These are phyloP conservation scores for Steinernema khuongi DNA, from an alignment of 1,140 invertebrate genomes.

Conservation along the genomic window DNA sequence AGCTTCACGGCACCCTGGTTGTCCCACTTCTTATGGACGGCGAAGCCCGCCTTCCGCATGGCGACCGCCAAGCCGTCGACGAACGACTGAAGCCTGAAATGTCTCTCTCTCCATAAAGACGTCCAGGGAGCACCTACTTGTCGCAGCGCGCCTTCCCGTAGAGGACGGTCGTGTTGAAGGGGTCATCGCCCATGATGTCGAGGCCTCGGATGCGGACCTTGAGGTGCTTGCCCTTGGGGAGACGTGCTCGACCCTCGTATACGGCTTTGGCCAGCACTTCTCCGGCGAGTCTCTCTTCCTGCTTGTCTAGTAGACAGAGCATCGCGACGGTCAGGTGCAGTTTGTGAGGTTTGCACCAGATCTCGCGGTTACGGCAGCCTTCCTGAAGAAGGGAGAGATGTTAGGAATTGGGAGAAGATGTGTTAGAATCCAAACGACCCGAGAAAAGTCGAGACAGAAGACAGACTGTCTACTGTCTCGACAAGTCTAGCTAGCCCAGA, in stretches of 20 bases:
- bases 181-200: constrained; percentile 3
- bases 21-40: neutral
- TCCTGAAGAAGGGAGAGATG: too few species aligned
- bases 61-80: neutral
- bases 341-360: neutral
- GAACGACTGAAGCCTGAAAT: neutral
- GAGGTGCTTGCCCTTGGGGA: neutral
- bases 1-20: neutral
- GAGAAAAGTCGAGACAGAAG: too few species aligned
- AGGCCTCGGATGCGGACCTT: neutral
- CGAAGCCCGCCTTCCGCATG: neutral
- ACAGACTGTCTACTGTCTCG: too few species aligned
- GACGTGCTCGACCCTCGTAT: neutral
- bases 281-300: neutral
- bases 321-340: neutral
- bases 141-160: constrained; percentile 4
- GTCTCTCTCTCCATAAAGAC: neutral
- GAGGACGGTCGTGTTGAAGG: neutral
- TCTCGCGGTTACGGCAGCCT: neutral
- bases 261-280: neutral
- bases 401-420: too few species aligned
- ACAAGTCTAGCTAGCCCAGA: too few species aligned
- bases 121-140: neutral
- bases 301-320: neutral
- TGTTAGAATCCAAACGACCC: too few species aligned